phyloP scores from a whole-genome alignment of 1,140 invertebrate genomes.

The Zaprionus kolodkinae region DNA sequence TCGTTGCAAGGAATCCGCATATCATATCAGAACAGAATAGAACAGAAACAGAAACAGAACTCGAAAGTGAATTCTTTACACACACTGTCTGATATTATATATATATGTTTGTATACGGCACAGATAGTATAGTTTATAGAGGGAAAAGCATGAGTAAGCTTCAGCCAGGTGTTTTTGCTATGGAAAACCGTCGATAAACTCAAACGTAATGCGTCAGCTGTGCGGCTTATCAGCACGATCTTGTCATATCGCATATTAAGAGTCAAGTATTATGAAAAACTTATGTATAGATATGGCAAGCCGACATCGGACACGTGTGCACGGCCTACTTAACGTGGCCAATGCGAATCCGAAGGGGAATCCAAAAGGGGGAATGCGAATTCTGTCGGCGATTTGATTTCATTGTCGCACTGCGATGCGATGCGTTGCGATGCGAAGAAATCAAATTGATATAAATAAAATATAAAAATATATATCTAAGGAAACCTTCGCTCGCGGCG shows the following conservation, averaged over 20 bases:
- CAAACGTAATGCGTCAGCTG: background rate
- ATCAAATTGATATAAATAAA: constrained; percentile 42
- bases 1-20: background rate
- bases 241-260: background rate
- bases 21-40: background rate
- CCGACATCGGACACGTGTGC: constrained; percentile 15
- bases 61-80: constrained; percentile 2
- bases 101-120: background rate
- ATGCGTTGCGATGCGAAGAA: background rate
- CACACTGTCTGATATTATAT: background rate
- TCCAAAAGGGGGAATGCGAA: background rate
- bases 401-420: background rate
- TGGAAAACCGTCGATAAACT: background rate
- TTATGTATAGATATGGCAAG: background rate
- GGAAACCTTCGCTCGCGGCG: constrained; percentile 38
- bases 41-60: too few species aligned
- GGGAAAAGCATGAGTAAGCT: background rate
- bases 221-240: background rate
- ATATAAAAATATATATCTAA: constrained; percentile 30
- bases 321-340: background rate
- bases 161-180: background rate
- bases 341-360: background rate
- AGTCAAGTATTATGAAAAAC: background rate
- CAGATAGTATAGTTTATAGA: background rate
- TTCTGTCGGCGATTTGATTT: constrained; percentile 6